Percentiles rank a stretch among this genome's conserved stretches.
Evolutionary conservation across 2,888 invertebrate genomes (phyloP).

Genomic region (Hydraecia micacea): DNA sequence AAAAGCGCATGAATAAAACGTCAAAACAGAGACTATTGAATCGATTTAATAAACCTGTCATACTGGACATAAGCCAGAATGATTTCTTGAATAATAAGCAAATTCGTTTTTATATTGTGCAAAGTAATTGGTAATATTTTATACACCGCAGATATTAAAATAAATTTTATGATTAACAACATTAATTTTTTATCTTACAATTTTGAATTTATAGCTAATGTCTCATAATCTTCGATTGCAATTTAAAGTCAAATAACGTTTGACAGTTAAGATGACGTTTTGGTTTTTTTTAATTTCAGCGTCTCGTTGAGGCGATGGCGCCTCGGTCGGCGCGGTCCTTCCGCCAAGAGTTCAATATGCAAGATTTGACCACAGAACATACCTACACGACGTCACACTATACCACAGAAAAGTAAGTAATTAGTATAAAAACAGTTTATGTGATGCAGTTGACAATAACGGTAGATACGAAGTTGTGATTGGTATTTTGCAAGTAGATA

Average conservation of each 20-base stretch:
- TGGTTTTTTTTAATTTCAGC: conserved; percentile 85
- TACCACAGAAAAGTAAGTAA: conserved; percentile 91
- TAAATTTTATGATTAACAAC: background rate
- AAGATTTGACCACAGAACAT: conserved; percentile 92
- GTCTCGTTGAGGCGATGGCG: conserved; percentile 92
- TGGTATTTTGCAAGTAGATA: conserved; percentile 19
- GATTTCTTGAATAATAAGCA: conserved; percentile 28
- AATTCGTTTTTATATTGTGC: background rate
- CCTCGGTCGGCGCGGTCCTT: conserved; percentile 94
- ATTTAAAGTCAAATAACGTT: background rate
- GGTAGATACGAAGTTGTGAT: conserved; percentile 3
- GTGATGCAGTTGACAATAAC: conserved; percentile 11
- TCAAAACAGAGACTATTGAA: conserved; percentile 26
- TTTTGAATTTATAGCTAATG: background rate
- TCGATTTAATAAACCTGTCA: conserved; percentile 41
- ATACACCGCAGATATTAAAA: conserved; percentile 5
- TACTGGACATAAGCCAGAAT: conserved; percentile 26
- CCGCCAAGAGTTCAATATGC: conserved; percentile 95
- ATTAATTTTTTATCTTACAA: background rate
- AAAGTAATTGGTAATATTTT: conserved; percentile 16
- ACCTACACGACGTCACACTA: conserved; percentile 92
- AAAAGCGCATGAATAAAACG: background rate
- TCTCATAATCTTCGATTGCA: background rate
- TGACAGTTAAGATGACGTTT: conserved; percentile 24
- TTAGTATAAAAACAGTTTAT: background rate